Percentiles rank a stretch among this genome's conserved stretches.
phyloP scores from a whole-genome alignment of 2,113 vertebrate species.

The Lipotes vexillifer region DNA sequence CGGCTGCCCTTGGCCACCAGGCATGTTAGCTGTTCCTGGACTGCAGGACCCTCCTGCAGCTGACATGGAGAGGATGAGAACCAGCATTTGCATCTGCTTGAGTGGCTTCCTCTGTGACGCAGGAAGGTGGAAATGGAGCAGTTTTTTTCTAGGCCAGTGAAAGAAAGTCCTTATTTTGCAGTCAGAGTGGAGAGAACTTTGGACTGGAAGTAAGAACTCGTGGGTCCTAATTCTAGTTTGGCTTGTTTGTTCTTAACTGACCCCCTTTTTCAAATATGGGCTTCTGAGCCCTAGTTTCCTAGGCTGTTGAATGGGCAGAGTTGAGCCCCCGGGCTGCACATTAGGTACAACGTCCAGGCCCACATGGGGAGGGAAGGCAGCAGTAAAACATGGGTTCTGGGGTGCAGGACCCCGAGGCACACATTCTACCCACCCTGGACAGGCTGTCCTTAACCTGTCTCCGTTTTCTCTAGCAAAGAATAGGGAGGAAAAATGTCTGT shows the following conservation, averaged over 20 bases:
- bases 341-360: neutral
- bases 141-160: conserved; percentile 37
- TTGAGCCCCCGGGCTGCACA: neutral
- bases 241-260: neutral
- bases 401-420: neutral
- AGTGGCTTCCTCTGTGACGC: neutral
- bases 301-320: neutral
- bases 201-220: neutral
- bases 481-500: neutral
- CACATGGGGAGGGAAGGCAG: neutral
- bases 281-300: neutral
- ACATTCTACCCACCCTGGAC: neutral
- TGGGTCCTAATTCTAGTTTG: neutral
- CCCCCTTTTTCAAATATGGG: neutral
- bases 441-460: neutral
- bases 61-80: neutral
- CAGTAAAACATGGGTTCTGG: neutral
- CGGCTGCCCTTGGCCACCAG: accelerated
- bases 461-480: neutral
- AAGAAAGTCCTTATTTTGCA: conserved; percentile 20
- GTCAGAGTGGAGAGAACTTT: neutral
- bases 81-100: neutral
- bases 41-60: neutral
- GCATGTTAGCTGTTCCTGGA: neutral
- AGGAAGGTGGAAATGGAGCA: neutral